These are phyloP conservation scores for Yoshiicerus persimilis DNA, from an alignment of 1,140 invertebrate species.

Conservation along the genomic window DNA sequence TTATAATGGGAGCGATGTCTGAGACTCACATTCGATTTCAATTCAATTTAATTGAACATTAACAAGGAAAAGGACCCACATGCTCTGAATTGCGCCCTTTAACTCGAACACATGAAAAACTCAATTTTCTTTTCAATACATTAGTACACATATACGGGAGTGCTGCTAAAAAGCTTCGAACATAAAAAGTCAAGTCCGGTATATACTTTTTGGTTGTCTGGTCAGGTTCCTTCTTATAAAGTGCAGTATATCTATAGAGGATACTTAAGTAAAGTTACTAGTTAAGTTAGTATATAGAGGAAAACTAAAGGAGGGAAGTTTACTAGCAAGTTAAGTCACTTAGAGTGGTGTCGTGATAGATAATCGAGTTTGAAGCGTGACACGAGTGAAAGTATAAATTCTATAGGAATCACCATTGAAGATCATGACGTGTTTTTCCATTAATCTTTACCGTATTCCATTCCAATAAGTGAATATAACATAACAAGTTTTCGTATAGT, in stretches of 20 bases:
- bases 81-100: background rate
- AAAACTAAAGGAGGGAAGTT: background rate
- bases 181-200: background rate
- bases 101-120: background rate
- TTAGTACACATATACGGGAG: background rate
- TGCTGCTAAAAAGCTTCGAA: background rate
- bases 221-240: background rate
- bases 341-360: slow-evolving; percentile 17
- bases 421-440: slow-evolving; percentile 33
- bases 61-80: background rate
- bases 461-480: background rate
- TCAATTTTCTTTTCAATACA: slow-evolving; percentile 4
- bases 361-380: slow-evolving; percentile 29
- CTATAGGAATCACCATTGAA: slow-evolving; percentile 5
- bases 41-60: slow-evolving; percentile 3
- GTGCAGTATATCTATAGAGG: no score
- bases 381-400: slow-evolving; percentile 30
- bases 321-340: background rate
- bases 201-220: background rate
- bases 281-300: background rate
- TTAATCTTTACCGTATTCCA: background rate
- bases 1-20: background rate
- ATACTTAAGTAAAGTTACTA: no score
- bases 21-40: slow-evolving; percentile 10
- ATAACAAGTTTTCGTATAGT: background rate